Evolutionary conservation across 2,113 vertebrate species (phyloP).

Genomic region (Corvus moneduloides): DNA sequence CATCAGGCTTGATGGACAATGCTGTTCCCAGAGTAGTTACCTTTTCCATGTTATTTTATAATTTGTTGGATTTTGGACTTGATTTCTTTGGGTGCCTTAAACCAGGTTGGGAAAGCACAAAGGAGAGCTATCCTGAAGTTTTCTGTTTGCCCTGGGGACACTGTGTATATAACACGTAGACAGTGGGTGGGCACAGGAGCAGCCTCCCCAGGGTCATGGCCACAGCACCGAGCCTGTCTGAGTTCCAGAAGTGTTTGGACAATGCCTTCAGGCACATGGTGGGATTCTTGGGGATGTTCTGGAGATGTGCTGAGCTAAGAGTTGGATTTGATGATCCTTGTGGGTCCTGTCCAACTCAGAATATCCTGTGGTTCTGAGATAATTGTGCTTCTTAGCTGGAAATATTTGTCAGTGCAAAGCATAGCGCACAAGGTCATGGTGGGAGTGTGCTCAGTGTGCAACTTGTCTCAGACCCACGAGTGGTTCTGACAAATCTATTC

Average conservation of each 20-base stretch:
- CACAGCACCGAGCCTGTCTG: neutral
- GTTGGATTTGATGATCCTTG: neutral
- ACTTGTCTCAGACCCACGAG: neutral
- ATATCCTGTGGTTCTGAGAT: neutral
- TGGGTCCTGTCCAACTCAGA: neutral
- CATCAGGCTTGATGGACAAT: neutral
- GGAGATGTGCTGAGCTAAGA: neutral
- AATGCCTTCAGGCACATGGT: neutral
- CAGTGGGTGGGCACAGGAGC: neutral
- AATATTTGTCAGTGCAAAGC: neutral
- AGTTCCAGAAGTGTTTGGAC: neutral
- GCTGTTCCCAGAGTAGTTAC: neutral
- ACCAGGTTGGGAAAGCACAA: neutral
- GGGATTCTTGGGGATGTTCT: neutral
- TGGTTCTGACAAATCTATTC: neutral
- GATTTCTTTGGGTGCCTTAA: neutral
- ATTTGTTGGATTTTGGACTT: neutral
- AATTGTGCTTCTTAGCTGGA: neutral
- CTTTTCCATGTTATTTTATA: neutral
- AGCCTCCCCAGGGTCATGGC: neutral
- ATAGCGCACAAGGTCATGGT: fast-evolving
- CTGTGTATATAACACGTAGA: fast-evolving
- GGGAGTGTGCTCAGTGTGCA: neutral
- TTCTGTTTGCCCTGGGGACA: neutral
- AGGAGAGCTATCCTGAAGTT: neutral